phyloP scores from a whole-genome alignment of 2,888 invertebrate genomes.

The Prosapia bicincta region DNA sequence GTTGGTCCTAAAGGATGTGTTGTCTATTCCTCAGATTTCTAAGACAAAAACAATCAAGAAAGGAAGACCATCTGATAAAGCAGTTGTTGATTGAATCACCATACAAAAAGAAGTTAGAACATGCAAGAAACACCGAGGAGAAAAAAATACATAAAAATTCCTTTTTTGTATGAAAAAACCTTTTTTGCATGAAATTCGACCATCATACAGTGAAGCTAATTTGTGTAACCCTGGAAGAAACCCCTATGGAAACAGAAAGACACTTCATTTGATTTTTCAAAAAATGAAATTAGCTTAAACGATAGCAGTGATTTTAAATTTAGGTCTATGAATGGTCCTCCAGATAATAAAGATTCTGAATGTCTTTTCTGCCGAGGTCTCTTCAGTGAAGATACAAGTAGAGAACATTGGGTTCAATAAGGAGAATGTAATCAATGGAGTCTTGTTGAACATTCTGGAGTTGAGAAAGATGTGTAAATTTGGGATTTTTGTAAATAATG shows the following conservation, averaged over 20 bases:
- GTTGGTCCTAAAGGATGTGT: not conserved
- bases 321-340: no score
- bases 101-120: not conserved
- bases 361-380: no score
- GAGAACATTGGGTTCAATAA: not conserved
- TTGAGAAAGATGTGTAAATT: not conserved
- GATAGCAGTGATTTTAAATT: no score
- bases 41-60: no score
- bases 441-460: not conserved
- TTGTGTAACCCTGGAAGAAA: not conserved
- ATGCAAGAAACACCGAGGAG: not conserved
- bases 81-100: not conserved
- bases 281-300: not conserved
- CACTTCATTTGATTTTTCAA: no score
- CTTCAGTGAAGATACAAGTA: no score
- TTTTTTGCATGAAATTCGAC: not conserved
- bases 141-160: not conserved
- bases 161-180: not conserved
- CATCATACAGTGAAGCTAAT: not conserved
- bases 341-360: no score
- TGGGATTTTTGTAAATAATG: constrained; percentile 7
- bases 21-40: no score
- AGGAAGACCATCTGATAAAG: not conserved
- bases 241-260: no score
- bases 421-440: not conserved